Conservation (phyloP, 1,140 invertebrate genomes). For the Spodoptera frugiperda region DNA sequence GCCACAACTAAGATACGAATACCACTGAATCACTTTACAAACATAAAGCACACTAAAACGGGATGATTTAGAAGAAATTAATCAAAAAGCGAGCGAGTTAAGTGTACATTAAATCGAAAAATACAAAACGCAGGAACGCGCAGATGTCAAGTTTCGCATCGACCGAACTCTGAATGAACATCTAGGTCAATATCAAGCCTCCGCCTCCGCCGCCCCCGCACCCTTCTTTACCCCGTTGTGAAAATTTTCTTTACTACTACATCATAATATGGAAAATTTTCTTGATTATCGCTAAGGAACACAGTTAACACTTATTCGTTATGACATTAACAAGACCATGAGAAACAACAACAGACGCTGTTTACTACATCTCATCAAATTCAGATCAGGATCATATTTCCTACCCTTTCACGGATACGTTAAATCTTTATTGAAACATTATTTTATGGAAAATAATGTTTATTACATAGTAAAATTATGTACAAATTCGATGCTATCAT, state of each 20-base stretch:
- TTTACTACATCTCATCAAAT: neutral
- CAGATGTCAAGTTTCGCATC: constrained; percentile 85
- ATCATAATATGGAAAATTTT: constrained; percentile 69
- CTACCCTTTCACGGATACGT: neutral
- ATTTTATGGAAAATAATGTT: too few relatives aligned
- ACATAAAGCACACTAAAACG: constrained; percentile 19
- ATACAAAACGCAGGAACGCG: constrained; percentile 82
- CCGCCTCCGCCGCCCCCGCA: constrained; percentile 67
- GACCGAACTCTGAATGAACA: constrained; percentile 86
- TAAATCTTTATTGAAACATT: neutral
- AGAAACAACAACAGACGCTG: neutral
- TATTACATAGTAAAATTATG: too few relatives aligned
- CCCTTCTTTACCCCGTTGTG: constrained; percentile 62
- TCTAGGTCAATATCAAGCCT: constrained; percentile 85
- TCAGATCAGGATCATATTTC: neutral
- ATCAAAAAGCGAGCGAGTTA: constrained; percentile 58
- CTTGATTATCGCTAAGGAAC: constrained; percentile 22
- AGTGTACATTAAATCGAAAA: constrained; percentile 79
- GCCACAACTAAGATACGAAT: constrained; percentile 3
- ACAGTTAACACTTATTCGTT: constrained; percentile 17
- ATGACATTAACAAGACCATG: constrained; percentile 11
- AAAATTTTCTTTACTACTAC: constrained; percentile 71
- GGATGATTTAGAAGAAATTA: constrained; percentile 56
- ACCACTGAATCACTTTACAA: constrained; percentile 31
- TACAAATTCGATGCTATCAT: too few relatives aligned